phyloP scores from a whole-genome alignment of 1,140 invertebrate species.

The Pseudomyrmex flavicornis region DNA sequence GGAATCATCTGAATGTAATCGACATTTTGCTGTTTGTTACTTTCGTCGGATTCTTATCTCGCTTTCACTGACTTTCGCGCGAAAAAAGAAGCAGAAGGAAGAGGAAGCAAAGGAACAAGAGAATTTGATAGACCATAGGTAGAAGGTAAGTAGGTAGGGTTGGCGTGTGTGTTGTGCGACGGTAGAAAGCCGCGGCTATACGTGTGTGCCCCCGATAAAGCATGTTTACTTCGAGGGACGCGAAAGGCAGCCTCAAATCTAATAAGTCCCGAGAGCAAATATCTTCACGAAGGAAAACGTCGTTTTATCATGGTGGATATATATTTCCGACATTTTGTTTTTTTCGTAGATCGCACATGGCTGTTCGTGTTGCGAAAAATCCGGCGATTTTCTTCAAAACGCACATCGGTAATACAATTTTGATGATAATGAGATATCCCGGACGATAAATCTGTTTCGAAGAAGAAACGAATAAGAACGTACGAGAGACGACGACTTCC shows the following conservation, averaged over 20 bases:
- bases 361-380: not conserved
- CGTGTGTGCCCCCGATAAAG: conserved; percentile 67
- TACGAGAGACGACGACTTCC: no score
- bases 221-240: conserved; percentile 72
- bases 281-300: conserved; percentile 62
- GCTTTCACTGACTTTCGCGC: conserved; percentile 12
- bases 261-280: conserved; percentile 76
- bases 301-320: conserved; percentile 51
- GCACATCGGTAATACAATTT: conserved; percentile 5
- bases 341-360: not conserved
- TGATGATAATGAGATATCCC: not conserved
- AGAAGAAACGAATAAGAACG: not conserved
- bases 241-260: conserved; percentile 71
- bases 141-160: not conserved
- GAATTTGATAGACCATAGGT: conserved; percentile 66
- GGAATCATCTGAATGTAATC: conserved; percentile 6
- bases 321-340: conserved; percentile 51
- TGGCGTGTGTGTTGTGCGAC: conserved; percentile 6
- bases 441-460: not conserved
- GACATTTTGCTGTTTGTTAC: conserved; percentile 32
- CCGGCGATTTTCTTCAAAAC: conserved; percentile 31
- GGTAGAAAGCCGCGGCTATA: conserved; percentile 17
- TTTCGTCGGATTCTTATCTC: conserved; percentile 10
- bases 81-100: not conserved
- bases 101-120: not conserved